Evolutionary conservation across 2,888 invertebrate species (phyloP).

Genomic region (Deilephila elpenor): DNA sequence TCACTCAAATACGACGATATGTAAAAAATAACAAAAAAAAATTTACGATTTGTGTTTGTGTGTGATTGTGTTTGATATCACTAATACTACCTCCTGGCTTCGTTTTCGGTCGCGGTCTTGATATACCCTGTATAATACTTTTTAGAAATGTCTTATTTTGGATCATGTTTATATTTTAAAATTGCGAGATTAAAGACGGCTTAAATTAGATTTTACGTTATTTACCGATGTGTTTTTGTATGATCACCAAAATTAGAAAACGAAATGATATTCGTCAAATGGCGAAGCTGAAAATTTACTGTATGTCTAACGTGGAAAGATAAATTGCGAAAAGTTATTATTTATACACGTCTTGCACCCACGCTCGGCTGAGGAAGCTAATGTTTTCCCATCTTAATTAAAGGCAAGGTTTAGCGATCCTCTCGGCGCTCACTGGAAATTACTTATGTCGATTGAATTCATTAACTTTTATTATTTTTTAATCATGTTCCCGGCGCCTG

Average conservation of each 20-base stretch:
- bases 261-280: neutral
- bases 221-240: neutral
- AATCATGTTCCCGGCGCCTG: slow-evolving; percentile 48
- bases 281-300: neutral
- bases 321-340: slow-evolving; percentile 27
- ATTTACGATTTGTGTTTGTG: no score
- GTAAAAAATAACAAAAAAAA: no score
- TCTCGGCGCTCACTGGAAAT: slow-evolving; percentile 50
- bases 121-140: no score
- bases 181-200: no score
- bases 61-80: no score
- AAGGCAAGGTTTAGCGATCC: slow-evolving; percentile 55
- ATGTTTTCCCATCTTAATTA: slow-evolving; percentile 65
- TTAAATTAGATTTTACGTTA: neutral
- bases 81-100: no score
- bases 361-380: slow-evolving; percentile 23
- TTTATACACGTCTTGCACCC: slow-evolving; percentile 17
- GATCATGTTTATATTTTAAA: no score
- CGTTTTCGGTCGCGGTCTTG: no score
- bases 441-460: slow-evolving; percentile 57
- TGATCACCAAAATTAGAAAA: neutral
- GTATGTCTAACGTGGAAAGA: slow-evolving; percentile 21
- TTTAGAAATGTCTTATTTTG: no score
- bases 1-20: no score
- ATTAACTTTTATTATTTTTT: slow-evolving; percentile 60